Evolutionary conservation across 2,888 invertebrate genomes (phyloP).

Genomic region (Teleiodes luculella): DNA sequence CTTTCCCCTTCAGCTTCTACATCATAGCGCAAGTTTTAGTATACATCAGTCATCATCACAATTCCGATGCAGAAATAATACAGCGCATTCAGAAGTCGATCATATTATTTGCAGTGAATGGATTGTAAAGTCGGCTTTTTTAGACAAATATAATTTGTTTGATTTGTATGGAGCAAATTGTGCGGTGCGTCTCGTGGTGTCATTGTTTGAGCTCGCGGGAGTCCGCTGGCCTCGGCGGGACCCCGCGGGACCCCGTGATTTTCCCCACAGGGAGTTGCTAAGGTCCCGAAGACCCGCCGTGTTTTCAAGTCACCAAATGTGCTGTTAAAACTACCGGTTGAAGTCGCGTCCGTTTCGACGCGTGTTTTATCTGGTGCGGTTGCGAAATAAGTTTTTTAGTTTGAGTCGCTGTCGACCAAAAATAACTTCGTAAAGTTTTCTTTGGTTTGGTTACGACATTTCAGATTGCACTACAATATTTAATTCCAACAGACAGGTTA

Average conservation of each 20-base stretch:
- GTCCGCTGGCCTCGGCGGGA: slow-evolving; percentile 39
- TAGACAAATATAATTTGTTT: slow-evolving; percentile 74
- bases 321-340: slow-evolving; percentile 55
- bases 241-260: slow-evolving; percentile 54
- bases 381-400: too few relatives aligned
- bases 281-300: slow-evolving; percentile 53
- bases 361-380: too few relatives aligned
- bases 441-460: too few relatives aligned
- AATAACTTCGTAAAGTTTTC: too few relatives aligned
- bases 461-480: too few relatives aligned
- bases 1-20: neutral
- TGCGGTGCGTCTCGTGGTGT: slow-evolving; percentile 47
- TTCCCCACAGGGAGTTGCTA: slow-evolving; percentile 70
- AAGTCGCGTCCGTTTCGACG: slow-evolving; percentile 47
- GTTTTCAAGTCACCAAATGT: slow-evolving; percentile 66
- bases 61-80: slow-evolving; percentile 2
- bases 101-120: slow-evolving; percentile 31
- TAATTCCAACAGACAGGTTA: too few relatives aligned
- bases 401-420: too few relatives aligned
- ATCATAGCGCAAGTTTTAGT: neutral
- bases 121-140: slow-evolving; percentile 59
- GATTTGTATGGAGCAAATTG: slow-evolving; percentile 73
- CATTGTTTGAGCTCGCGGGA: slow-evolving; percentile 70
- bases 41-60: neutral
- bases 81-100: slow-evolving; percentile 3